Base-by-base conservation (phyloP, 2,113 vertebrate species). In the Sturnus vulgaris region DNA sequence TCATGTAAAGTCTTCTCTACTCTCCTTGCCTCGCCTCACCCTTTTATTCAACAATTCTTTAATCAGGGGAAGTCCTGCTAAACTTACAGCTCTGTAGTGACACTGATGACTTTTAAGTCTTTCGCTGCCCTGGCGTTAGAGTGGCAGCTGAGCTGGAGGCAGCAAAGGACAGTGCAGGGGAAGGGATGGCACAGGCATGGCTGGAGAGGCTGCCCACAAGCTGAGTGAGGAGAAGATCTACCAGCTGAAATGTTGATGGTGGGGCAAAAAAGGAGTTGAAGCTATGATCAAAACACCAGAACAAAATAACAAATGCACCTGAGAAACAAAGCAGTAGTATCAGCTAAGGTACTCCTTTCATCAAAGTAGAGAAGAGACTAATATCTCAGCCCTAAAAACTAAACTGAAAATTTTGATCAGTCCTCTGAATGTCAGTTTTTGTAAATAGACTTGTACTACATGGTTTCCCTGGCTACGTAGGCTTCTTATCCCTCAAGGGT, bases 21-120 rank as follows among this genome's bases (percentile, higher is more conserved):
- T 37, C 7, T 1, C 10, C 35, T 20, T 4, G 15, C 4, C 12
- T 25, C 1, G 0, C 9, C 15, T 50, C 21, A 2, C 8, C 1
- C 14, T 20, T 47, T 65, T 59, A 37, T 64, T 10, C 6, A 59
- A 27, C 20, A 24, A 19, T 3, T 1, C 14, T 72, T 77, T 39
- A 65, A 33, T 79, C 39, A 71, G 39, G 20, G n/a, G 12, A 75
- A 57, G 6, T 40, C 63, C 31, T 75, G 15, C 39, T 61, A 52
- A 71, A 37, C 12, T 81, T 22, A 27, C 17, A 78, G 18, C 27
- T 60, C 8, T 39, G 24, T 37, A 24, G 37, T 55, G 25, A 7
- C 61, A 57, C 6, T 60, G 35, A 44, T 55, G 49, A 23, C 31
- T 76, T 88, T 56, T 12, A 66, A 70, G 11, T 75, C 49, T 79